phyloP scores from a whole-genome alignment of 2,888 invertebrate species.

The Stenodema calcarata region DNA sequence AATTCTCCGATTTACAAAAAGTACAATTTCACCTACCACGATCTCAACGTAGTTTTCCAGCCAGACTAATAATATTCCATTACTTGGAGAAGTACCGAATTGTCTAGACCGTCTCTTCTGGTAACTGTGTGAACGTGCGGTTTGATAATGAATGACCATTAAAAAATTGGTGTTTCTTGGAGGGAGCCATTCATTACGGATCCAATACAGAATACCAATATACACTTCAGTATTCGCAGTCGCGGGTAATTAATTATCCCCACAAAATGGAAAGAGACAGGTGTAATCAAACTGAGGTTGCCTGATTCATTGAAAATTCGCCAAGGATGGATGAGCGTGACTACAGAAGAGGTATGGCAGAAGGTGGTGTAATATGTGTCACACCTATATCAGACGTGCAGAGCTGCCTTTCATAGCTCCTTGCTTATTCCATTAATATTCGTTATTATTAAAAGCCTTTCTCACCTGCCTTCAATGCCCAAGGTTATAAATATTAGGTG shows the following conservation, averaged over 20 bases:
- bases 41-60: no score
- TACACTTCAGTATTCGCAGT: not conserved
- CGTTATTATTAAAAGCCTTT: not conserved
- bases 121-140: no score
- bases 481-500: no score
- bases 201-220: no score
- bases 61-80: no score
- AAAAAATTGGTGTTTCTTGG: no score
- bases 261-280: not conserved
- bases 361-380: constrained; percentile 39
- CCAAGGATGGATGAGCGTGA: not conserved
- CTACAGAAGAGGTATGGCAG: not conserved
- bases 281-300: constrained; percentile 33
- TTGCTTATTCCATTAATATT: constrained; percentile 1
- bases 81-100: no score
- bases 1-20: no score
- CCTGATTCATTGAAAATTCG: constrained; percentile 41
- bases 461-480: not conserved
- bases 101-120: no score
- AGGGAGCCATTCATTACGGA: no score
- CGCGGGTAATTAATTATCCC: not conserved
- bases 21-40: no score
- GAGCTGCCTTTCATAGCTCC: constrained; percentile 13
- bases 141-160: no score
- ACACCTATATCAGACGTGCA: constrained; percentile 23